Base-by-base conservation (phyloP, 2,113 vertebrate genomes). In the Lamprotornis superbus region DNA sequence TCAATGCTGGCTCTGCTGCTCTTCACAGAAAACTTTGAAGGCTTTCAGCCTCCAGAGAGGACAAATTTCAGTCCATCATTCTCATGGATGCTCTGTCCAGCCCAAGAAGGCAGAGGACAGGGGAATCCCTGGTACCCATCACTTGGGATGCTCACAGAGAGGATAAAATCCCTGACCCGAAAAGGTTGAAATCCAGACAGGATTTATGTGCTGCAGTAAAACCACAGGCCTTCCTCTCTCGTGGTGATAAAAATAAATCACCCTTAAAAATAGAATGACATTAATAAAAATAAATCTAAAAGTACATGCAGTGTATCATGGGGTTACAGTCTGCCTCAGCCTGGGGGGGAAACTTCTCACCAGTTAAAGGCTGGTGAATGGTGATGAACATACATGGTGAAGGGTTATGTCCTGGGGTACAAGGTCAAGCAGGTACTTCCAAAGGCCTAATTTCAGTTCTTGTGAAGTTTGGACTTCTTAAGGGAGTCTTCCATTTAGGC, bases 191-290 rank as follows among this genome's bases (percentile, higher is more conserved):
- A 94, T 93, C 39, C 40, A 73, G 67, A 70, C 63, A 91, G 57
- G 63, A 95, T 96, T 96, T 96, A 94, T 90, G 55, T 69, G 57
- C 67, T 23, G 35, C 37, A 89, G 78, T 95, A 96, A 95, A 94
- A 85, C 37, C 44, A 64, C 74, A 79, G 70, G 64, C 55, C 90
- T 82, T 79, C 63, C 49, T 95, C 70, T 91, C 89, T 88, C 50
- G 1, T 4, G 35, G 89, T 55, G 78, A 95, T 96, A 96, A 97
- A 97, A 97, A 95, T 94, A 97, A 96, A 97, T 97, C 96, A 97
- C 78, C 94, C 87, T 95, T 96, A 94, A 91, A 97, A 96, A 60
- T 30, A 94, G 96, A 94, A 95, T 73, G 95, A 49, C 87, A 95
- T 90, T 93, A 93, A 95, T 96, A 96, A 97, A 96, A 91, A 85